Conservation (phyloP, 2,113 vertebrate species). For the Rhinolophus sinicus region DNA sequence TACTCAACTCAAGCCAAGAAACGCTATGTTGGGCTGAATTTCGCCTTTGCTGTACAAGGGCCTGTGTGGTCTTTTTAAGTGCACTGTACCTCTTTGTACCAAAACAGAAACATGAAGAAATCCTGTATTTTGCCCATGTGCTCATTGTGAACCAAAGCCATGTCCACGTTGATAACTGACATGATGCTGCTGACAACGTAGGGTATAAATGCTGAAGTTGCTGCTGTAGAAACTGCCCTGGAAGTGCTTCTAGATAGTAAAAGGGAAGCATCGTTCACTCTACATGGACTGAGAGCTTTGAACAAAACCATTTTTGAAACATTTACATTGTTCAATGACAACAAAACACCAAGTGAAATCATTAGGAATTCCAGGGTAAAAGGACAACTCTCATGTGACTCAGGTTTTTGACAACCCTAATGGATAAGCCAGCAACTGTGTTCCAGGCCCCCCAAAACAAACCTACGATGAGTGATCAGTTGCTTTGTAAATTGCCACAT, state of each 20-base stretch:
- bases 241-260: constrained; percentile 28
- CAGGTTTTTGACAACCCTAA: neutral
- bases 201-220: neutral
- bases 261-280: neutral
- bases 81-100: neutral
- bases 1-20: neutral
- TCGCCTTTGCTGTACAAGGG: neutral
- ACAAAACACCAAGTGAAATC: neutral
- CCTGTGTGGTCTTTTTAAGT: neutral
- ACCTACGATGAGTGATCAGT: neutral
- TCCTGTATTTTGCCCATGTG: neutral
- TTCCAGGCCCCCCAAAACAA: neutral
- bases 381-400: neutral
- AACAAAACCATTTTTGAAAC: constrained; percentile 1
- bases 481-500: constrained; percentile 23
- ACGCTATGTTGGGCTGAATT: neutral
- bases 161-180: neutral
- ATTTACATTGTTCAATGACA: neutral
- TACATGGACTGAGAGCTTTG: neutral
- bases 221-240: constrained; percentile 41
- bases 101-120: constrained; percentile 48
- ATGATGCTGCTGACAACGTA: neutral
- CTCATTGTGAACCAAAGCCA: neutral
- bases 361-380: constrained; percentile 16
- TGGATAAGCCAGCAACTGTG: neutral